These are phyloP conservation scores for Papilio glaucus DNA, from an alignment of 1,140 invertebrate genomes.

Conservation along the genomic window DNA sequence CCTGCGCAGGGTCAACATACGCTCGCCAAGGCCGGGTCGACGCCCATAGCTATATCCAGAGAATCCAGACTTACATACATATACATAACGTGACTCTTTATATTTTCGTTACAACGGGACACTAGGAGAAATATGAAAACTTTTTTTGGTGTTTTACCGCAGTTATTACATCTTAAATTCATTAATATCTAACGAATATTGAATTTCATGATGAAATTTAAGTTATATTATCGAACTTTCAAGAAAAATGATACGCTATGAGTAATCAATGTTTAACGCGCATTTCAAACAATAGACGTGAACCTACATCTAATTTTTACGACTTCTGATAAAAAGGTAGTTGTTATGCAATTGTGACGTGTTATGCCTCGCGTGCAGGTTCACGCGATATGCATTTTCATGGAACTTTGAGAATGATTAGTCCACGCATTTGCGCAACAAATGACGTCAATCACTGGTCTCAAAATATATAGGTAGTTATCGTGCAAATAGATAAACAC, in stretches of 20 bases:
- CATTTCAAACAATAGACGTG: slow-evolving; percentile 16
- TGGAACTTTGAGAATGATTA: slow-evolving; percentile 16
- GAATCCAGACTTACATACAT: slow-evolving; percentile 41
- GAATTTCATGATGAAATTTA: neutral
- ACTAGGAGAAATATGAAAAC: too few species aligned
- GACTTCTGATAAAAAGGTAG: slow-evolving; percentile 25
- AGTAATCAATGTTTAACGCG: neutral
- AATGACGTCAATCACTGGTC: slow-evolving; percentile 38
- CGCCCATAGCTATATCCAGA: slow-evolving; percentile 52
- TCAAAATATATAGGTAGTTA: neutral
- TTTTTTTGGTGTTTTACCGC: too few species aligned
- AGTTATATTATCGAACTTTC: neutral
- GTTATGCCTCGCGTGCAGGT: slow-evolving; percentile 4
- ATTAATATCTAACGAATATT: neutral
- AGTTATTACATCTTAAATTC: neutral
- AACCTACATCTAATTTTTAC: slow-evolving; percentile 12
- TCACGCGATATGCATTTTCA: slow-evolving; percentile 28
- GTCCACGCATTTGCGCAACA: slow-evolving; percentile 29
- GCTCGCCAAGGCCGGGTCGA: slow-evolving; percentile 66
- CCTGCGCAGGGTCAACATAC: slow-evolving; percentile 72
- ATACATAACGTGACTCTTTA: too few species aligned
- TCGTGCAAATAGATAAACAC: neutral
- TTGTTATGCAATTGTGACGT: slow-evolving; percentile 40
- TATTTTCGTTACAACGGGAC: too few species aligned
- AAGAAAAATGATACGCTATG: neutral